Conservation (phyloP, 2,888 invertebrate genomes). For the Lasiommata megera region DNA sequence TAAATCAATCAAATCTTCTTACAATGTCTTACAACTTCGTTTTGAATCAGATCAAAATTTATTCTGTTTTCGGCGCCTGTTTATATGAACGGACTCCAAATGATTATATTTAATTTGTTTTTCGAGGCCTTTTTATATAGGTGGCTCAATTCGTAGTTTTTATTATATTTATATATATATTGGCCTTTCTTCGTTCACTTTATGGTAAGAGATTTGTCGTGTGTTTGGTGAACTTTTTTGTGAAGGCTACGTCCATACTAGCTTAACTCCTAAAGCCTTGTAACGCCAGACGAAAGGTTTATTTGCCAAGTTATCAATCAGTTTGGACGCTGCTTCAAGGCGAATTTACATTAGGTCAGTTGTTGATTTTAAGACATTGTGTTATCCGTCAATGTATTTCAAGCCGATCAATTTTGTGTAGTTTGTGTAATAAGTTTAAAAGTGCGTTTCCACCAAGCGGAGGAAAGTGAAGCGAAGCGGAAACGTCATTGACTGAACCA, state of each 20-base stretch:
- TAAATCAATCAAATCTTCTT: no score
- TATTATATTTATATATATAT: neutral
- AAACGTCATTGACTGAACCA: neutral
- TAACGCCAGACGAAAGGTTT: neutral
- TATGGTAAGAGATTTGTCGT: neutral
- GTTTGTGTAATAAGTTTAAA: no score
- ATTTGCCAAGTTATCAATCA: neutral
- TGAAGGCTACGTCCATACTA: neutral
- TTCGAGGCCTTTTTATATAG: constrained; percentile 7
- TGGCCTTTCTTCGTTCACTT: neutral
- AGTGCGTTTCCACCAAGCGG: neutral
- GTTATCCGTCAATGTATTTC: no score
- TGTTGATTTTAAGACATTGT: no score
- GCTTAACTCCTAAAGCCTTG: neutral
- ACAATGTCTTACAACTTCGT: no score
- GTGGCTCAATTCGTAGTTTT: constrained; percentile 25
- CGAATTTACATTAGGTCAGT: neutral
- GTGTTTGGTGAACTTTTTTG: neutral
- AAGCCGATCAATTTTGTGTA: no score
- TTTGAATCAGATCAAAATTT: no score
- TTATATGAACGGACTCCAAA: no score
- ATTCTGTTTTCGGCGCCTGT: no score
- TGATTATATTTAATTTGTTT: constrained; percentile 13
- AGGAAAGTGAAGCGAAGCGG: neutral
- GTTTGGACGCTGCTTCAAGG: neutral